Conservation (phyloP, 2,113 vertebrate genomes). For the Chionodraco myersi region DNA sequence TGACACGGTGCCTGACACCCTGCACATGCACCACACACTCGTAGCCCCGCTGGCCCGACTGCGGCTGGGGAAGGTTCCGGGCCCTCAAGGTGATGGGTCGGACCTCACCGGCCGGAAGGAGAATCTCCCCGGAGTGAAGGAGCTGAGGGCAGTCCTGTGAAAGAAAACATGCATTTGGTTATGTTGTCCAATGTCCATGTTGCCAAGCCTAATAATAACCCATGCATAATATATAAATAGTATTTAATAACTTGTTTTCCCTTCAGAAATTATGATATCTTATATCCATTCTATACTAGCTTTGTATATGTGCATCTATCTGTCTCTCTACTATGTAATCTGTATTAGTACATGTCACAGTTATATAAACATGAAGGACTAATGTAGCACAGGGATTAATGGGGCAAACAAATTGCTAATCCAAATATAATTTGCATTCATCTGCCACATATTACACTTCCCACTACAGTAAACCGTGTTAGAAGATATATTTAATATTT, state of each 20-base stretch:
- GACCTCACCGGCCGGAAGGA: conserved; percentile 95
- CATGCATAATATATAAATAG: conserved; percentile 1
- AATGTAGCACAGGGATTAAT: conserved; percentile 51
- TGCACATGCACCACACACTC: conserved; percentile 95
- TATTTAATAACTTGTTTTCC: conserved; percentile 32
- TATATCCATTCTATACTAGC: no score
- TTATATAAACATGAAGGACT: conserved; percentile 24
- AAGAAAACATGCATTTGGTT: background rate
- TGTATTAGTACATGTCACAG: conserved; percentile 6
- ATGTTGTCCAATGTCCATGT: background rate
- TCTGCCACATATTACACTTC: conserved; percentile 8
- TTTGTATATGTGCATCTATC: background rate
- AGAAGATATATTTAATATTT: background rate
- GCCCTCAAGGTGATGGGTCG: conserved; percentile 95
- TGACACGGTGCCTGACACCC: conserved; percentile 90
- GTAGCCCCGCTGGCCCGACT: conserved; percentile 96
- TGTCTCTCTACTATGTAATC: conserved; percentile 9
- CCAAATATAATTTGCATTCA: conserved; percentile 33
- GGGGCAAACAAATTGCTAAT: conserved; percentile 41
- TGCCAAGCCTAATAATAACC: background rate
- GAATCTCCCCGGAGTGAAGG: conserved; percentile 92
- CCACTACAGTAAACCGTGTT: background rate
- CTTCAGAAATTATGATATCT: background rate
- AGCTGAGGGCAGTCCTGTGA: conserved; percentile 95
- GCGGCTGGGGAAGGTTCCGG: conserved; percentile 95